Base-by-base conservation (phyloP, 2,888 invertebrate species). In the Drosophila ezoana region DNA sequence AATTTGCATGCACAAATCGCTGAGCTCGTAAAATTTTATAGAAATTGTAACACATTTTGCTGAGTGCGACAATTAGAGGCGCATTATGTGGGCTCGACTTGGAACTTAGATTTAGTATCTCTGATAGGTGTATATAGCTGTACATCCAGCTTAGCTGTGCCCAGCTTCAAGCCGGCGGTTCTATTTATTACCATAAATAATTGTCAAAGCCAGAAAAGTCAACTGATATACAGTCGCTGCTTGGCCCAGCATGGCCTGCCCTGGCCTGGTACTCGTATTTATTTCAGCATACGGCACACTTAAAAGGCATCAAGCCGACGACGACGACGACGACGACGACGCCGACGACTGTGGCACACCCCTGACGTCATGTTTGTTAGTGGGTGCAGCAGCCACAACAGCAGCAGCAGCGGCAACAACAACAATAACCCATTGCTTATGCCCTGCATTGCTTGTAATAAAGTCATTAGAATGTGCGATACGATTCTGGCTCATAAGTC, bases 131-230 rank as follows among this genome's bases (percentile, higher is more conserved):
- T 32, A 60, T 8, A 28, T 28, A 28, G 28, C 28, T 59, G 43
- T 48, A 51, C 58, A 60, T 70, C 47, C 37, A 61, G 56, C 53
- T 28, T 14, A 48, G 51, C 54, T 69, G 69, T 65, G 64, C 56
- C 58, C 37, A 64, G 73, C 65, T 43, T 47, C 54, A 66, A 74
- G 64, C 70, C 65, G 72, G 80, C 88, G 83, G 70, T 78, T 86
- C 86, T 86, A 78, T 88, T 81, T 87, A 88, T 87, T 87, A 86
- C 88, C 88, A 88, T 87, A 88, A 88, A 86, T 86, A 86, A 87
- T 87, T 87, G 88, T 87, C 87, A 88, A 81, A 72, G 88, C 45
- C 65, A 72, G 74, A 63, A 79, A 72, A 83, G 87, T 81, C 79
- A 86, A 81, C 84, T 81, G 87, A 74, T 83, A 74, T 83, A 83